Evolutionary conservation across 2,888 invertebrate genomes (phyloP).

Genomic region (Clanis bilineata): DNA sequence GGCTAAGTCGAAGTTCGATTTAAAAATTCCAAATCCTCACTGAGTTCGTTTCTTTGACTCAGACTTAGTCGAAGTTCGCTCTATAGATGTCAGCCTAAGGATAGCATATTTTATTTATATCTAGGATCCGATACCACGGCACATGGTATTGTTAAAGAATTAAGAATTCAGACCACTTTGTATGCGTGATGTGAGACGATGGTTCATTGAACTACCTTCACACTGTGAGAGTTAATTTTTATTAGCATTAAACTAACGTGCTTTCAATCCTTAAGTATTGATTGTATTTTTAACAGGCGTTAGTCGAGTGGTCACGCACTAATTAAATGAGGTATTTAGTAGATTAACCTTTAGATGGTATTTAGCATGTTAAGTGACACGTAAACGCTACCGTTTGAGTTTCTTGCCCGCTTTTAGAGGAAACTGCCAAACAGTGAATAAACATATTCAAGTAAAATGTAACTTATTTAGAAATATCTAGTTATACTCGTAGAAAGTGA

Average conservation of each 20-base stretch:
- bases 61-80: too few species aligned
- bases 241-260: slow-evolving; percentile 12
- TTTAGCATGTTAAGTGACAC: background rate
- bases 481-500: background rate
- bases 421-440: background rate
- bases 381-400: background rate
- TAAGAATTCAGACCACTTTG: slow-evolving; percentile 8
- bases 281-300: slow-evolving; percentile 1
- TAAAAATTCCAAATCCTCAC: too few species aligned
- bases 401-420: background rate
- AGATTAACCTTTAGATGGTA: background rate
- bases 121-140: background rate
- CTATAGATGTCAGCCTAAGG: too few species aligned
- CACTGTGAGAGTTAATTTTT: slow-evolving; percentile 14
- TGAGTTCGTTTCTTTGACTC: too few species aligned
- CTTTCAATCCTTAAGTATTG: slow-evolving; percentile 6
- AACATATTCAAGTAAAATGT: background rate
- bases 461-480: background rate
- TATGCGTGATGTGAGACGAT: slow-evolving; percentile 6
- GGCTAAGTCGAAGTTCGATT: too few species aligned
- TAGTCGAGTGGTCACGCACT: slow-evolving; percentile 4
- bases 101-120: background rate
- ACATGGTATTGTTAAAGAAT: slow-evolving; percentile 3
- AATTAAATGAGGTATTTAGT: background rate
- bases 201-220: slow-evolving; percentile 7